Evolutionary conservation across 2,888 invertebrate genomes (phyloP).

Genomic region (Andrena minutula): DNA sequence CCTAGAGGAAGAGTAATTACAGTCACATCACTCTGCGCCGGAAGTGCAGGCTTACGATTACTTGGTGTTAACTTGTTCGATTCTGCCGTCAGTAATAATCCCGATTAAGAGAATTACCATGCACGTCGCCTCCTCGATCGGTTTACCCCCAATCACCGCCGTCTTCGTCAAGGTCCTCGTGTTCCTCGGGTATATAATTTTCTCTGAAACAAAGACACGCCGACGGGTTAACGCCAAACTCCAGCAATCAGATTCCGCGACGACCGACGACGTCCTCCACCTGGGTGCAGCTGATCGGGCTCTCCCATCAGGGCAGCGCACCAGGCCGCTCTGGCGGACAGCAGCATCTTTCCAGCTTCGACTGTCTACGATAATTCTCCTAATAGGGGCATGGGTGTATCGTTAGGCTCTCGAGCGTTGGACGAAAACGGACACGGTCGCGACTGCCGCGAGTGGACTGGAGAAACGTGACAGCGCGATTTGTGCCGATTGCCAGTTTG

Average conservation of each 20-base stretch:
- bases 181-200: conserved; percentile 88
- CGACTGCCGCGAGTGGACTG: no score
- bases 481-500: conserved; percentile 52
- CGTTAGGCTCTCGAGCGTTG: no score
- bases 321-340: conserved; percentile 79
- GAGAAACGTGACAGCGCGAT: neutral
- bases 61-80: neutral
- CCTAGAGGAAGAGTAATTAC: conserved; percentile 83
- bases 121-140: conserved; percentile 89
- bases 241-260: neutral
- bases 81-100: no score
- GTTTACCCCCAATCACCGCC: conserved; percentile 88
- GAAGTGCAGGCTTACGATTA: neutral
- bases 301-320: conserved; percentile 82
- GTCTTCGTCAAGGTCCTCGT: conserved; percentile 86
- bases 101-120: conserved; percentile 85
- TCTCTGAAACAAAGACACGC: conserved; percentile 85
- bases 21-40: neutral
- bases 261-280: conserved; percentile 58
- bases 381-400: no score
- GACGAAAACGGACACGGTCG: neutral
- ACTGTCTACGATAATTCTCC: neutral
- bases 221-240: neutral
- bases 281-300: conserved; percentile 82
- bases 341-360: conserved; percentile 68